Percentiles rank a stretch among this genome's conserved stretches.
Evolutionary conservation across 2,113 vertebrate species (phyloP).

Genomic region (Daboia siamensis): DNA sequence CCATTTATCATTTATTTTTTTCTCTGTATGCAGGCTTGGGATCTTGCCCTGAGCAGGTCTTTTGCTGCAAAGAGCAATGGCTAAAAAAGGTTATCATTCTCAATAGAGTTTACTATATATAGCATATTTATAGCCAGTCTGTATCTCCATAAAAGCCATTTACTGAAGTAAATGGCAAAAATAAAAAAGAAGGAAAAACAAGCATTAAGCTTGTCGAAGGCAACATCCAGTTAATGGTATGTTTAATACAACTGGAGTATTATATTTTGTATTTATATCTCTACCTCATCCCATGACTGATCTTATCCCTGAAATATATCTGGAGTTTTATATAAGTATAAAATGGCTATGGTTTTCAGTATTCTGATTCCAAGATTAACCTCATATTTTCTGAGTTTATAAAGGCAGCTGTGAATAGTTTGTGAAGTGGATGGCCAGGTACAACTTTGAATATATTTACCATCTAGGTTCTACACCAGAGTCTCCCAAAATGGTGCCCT

Average conservation of each 20-base stretch:
- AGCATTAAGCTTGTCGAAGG: not conserved
- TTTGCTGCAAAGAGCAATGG: slow-evolving; percentile 56
- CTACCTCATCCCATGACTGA: not conserved
- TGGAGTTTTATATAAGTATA: not conserved
- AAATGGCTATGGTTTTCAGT: not conserved
- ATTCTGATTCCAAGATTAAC: not conserved
- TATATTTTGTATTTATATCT: not conserved
- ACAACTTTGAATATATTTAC: not conserved
- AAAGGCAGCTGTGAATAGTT: not conserved
- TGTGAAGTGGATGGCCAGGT: not conserved
- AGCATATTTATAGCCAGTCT: not conserved
- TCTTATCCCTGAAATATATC: not conserved
- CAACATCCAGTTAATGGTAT: slow-evolving; percentile 19
- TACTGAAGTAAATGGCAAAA: not conserved
- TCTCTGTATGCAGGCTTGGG: slow-evolving; percentile 38
- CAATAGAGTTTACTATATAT: slow-evolving; percentile 53
- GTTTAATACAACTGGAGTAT: not conserved
- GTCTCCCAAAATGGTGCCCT: not conserved
- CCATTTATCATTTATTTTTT: slow-evolving; percentile 59
- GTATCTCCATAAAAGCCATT: slow-evolving; percentile 38
- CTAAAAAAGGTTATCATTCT: slow-evolving; percentile 51
- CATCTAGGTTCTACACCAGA: not conserved
- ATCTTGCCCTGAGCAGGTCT: slow-evolving; percentile 50
- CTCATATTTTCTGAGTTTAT: not conserved
- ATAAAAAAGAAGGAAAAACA: slow-evolving; percentile 19